phyloP scores from a whole-genome alignment of 2,113 vertebrate species.

The Cavia porcellus region DNA sequence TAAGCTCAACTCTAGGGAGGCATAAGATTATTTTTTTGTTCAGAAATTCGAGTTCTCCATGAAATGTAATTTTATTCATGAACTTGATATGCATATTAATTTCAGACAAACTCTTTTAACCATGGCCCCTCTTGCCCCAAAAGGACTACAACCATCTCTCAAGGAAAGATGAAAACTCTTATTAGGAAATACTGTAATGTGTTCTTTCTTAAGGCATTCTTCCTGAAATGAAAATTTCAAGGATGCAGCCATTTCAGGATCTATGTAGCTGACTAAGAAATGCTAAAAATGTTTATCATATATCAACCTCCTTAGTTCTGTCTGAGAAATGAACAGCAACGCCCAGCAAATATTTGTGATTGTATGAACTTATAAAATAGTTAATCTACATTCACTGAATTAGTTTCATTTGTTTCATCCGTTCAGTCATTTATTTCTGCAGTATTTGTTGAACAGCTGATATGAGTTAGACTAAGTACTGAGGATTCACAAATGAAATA shows the following conservation, averaged over 20 bases:
- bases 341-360: neutral
- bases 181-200: neutral
- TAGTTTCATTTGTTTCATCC: neutral
- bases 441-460: neutral
- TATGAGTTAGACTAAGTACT: neutral
- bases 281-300: slow-evolving; percentile 1
- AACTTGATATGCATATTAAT: slow-evolving; percentile 2
- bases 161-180: slow-evolving; percentile 51
- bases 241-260: neutral
- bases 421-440: neutral
- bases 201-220: slow-evolving; percentile 49
- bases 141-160: slow-evolving; percentile 31
- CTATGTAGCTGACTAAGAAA: slow-evolving; percentile 27
- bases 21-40: slow-evolving; percentile 46
- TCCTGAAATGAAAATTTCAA: slow-evolving; percentile 57
- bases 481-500: neutral
- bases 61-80: slow-evolving; percentile 61
- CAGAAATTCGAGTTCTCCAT: slow-evolving; percentile 23
- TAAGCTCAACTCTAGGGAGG: slow-evolving; percentile 21
- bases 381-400: neutral
- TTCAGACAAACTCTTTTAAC: slow-evolving; percentile 38
- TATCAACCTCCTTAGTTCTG: neutral
- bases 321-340: slow-evolving; percentile 41
- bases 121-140: slow-evolving; percentile 27
- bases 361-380: neutral